Percentiles rank a stretch among this genome's conserved stretches.
Evolutionary conservation across 2,888 invertebrate genomes (phyloP).

Genomic region (Drosophila algonquin): DNA sequence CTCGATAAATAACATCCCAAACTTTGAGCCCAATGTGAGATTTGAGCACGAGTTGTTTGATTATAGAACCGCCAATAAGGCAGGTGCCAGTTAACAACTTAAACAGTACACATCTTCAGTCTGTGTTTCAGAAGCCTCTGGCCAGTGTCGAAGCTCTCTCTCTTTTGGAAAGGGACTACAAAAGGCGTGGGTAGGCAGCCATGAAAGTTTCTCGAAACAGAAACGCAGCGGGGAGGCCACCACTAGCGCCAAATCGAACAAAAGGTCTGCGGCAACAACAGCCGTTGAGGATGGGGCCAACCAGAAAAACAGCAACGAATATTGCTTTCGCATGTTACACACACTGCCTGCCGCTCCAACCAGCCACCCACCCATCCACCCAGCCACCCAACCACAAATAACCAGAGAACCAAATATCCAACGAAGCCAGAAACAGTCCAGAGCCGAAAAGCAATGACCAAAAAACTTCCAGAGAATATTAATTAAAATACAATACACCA

Average conservation of each 20-base stretch:
- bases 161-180: background rate
- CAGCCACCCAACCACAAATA: slow-evolving; percentile 2
- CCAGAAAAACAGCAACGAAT: slow-evolving; percentile 21
- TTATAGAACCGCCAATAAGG: too few species aligned
- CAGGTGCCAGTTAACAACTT: too few species aligned
- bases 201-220: slow-evolving; percentile 42
- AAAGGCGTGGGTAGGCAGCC: background rate
- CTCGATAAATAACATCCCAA: too few species aligned
- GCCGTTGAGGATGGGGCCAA: slow-evolving; percentile 10
- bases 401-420: background rate
- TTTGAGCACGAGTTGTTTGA: too few species aligned
- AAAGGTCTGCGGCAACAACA: slow-evolving; percentile 12
- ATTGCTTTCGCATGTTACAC: slow-evolving; percentile 50
- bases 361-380: background rate
- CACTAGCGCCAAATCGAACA: background rate
- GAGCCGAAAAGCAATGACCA: background rate
- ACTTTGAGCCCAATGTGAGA: too few species aligned
- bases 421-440: slow-evolving; percentile 14
- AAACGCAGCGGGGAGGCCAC: slow-evolving; percentile 27
- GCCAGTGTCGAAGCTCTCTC: too few species aligned
- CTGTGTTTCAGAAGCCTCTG: too few species aligned
- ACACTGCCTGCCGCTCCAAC: slow-evolving; percentile 33
- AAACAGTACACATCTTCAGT: too few species aligned
- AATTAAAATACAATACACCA: slow-evolving; percentile 79
- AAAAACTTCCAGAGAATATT: slow-evolving; percentile 71